These are phyloP conservation scores for Poeciliopsis prolifica DNA, from an alignment of 2,113 vertebrate species.

Conservation along the genomic window DNA sequence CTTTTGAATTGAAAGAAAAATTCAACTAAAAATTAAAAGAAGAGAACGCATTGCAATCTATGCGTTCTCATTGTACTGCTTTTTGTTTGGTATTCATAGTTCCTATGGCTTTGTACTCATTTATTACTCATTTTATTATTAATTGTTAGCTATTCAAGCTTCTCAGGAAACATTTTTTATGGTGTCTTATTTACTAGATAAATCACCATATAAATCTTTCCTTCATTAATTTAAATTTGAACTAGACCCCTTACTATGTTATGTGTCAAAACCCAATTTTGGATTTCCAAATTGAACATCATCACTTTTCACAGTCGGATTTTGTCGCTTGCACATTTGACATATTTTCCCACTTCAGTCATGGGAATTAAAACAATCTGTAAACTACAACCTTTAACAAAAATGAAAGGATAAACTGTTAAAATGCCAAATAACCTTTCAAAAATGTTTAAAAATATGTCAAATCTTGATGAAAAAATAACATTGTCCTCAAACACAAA, in stretches of 20 bases:
- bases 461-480: background rate
- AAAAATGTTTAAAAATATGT: background rate
- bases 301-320: background rate
- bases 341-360: background rate
- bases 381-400: background rate
- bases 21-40: too few relatives aligned
- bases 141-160: background rate
- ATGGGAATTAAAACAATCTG: background rate
- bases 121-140: too few relatives aligned
- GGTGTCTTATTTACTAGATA: background rate
- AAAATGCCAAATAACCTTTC: background rate
- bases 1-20: too few relatives aligned
- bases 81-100: too few relatives aligned
- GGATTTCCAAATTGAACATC: background rate
- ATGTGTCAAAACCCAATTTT: background rate
- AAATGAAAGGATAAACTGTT: too few relatives aligned
- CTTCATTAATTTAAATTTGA: background rate
- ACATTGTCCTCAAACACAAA: too few relatives aligned
- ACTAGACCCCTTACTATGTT: too few relatives aligned
- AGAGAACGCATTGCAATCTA: too few relatives aligned
- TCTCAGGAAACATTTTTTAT: background rate
- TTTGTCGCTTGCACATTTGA: background rate
- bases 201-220: background rate
- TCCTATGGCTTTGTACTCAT: too few relatives aligned
- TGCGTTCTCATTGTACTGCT: too few relatives aligned